Conservation (phyloP, 1,140 invertebrate species). For the Hestina assimilis region DNA sequence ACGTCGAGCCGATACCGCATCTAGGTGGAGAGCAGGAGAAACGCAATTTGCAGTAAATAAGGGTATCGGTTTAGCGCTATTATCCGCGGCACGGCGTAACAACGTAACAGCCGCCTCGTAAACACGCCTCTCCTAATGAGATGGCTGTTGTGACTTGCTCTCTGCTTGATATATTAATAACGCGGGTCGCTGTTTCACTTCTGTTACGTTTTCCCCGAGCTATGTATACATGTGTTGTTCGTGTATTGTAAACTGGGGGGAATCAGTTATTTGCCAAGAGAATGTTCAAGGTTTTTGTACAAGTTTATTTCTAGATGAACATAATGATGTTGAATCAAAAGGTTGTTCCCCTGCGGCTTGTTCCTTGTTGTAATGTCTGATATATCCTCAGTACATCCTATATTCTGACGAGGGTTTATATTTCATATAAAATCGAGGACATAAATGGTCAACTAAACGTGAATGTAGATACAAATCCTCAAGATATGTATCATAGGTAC, state of each 20-base stretch:
- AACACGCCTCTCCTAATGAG: slow-evolving; percentile 26
- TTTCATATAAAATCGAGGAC: too few species aligned
- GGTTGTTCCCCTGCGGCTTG: too few species aligned
- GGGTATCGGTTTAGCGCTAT: slow-evolving; percentile 64
- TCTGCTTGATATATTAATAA: slow-evolving; percentile 2
- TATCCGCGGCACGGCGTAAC: slow-evolving; percentile 34
- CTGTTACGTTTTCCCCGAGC: neutral
- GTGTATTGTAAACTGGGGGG: neutral
- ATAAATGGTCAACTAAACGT: too few species aligned
- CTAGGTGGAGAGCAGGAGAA: slow-evolving; percentile 18
- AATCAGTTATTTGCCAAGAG: neutral
- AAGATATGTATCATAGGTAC: too few species aligned
- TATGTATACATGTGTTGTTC: neutral
- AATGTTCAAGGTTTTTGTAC: too few species aligned
- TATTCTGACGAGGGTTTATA: too few species aligned
- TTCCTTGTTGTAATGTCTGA: too few species aligned
- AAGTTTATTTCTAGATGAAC: too few species aligned
- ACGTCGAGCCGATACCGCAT: slow-evolving; percentile 9
- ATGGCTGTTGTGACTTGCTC: slow-evolving; percentile 15
- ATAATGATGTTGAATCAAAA: too few species aligned
- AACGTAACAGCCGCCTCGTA: slow-evolving; percentile 18
- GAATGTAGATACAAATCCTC: too few species aligned
- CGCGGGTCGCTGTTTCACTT: neutral
- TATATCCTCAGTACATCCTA: too few species aligned
- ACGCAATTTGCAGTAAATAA: slow-evolving; percentile 68